These are phyloP conservation scores for Musca domestica DNA, from an alignment of 1,140 invertebrate genomes.

Conservation along the genomic window DNA sequence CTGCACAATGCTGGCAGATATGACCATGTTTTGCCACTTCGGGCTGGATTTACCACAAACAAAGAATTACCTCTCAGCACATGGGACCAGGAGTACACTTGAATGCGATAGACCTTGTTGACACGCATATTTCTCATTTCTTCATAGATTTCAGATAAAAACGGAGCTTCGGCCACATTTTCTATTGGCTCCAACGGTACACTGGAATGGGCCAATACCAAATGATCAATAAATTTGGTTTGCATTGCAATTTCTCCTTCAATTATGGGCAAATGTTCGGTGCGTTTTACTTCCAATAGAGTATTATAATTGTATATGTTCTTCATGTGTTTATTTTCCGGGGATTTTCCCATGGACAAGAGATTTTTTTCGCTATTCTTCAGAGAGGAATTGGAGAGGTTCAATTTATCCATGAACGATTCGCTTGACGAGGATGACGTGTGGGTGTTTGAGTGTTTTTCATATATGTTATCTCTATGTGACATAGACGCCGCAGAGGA, in stretches of 20 bases:
- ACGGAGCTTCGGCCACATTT: conserved; percentile 5
- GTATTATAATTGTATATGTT: conserved; percentile 2
- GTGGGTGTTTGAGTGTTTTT: too few species aligned
- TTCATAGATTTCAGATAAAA: conserved; percentile 22
- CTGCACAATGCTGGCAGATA: conserved; percentile 39
- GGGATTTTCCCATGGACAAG: background rate
- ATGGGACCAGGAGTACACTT: conserved; percentile 40
- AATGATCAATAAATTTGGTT: conserved; percentile 28
- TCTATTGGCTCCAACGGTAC: conserved; percentile 2
- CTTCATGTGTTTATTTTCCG: conserved; percentile 10
- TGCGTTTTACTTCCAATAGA: background rate
- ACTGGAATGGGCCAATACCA: conserved; percentile 28
- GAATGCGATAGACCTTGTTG: conserved; percentile 27
- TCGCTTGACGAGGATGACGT: background rate
- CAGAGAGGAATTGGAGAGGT: background rate
- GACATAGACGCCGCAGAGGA: too few species aligned
- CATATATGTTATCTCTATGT: too few species aligned
- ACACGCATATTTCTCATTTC: conserved; percentile 28
- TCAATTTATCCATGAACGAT: background rate
- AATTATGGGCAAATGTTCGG: background rate
- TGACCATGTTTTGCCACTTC: conserved; percentile 39
- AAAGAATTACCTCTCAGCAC: conserved; percentile 28
- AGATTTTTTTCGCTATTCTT: background rate
- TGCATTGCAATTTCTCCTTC: conserved; percentile 22
- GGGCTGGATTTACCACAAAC: conserved; percentile 32